Conservation (phyloP, 2,113 vertebrate genomes). For the Chamaea fasciata region DNA sequence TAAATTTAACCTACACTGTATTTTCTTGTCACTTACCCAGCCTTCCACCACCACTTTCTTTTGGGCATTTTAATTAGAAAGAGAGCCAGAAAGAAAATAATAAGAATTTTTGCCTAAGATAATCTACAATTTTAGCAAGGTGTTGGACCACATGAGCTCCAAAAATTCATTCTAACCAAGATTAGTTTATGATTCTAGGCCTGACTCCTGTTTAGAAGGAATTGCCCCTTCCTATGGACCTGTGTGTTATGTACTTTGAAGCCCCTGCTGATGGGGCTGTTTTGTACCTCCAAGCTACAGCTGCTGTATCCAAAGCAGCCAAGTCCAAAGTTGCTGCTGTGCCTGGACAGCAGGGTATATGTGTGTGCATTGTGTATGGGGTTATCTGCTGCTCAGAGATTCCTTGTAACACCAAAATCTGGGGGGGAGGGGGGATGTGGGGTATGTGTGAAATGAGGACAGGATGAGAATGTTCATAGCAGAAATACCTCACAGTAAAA, state of each 20-base stretch:
- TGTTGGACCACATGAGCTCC: neutral
- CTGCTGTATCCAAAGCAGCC: neutral
- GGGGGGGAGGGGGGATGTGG: neutral
- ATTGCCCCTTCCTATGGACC: neutral
- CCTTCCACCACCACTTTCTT: neutral
- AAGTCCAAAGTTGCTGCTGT: neutral
- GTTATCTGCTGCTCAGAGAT: neutral
- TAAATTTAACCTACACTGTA: neutral
- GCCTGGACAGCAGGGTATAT: neutral
- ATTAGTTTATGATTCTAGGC: neutral
- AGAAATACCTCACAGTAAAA: slow-evolving; percentile 41
- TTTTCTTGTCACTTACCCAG: neutral
- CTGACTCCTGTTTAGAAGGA: neutral
- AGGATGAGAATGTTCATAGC: neutral
- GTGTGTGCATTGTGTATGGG: too few relatives aligned
- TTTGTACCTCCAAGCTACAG: neutral
- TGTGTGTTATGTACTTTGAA: neutral
- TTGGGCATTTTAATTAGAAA: neutral
- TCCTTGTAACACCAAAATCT: neutral
- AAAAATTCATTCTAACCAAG: neutral
- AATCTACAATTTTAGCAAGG: neutral
- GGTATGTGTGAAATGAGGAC: neutral
- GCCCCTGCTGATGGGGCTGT: too few relatives aligned
- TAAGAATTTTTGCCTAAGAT: neutral
- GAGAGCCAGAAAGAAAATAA: neutral